Base-by-base conservation (phyloP, 2,113 vertebrate species). In the Salvelinus sp. region DNA sequence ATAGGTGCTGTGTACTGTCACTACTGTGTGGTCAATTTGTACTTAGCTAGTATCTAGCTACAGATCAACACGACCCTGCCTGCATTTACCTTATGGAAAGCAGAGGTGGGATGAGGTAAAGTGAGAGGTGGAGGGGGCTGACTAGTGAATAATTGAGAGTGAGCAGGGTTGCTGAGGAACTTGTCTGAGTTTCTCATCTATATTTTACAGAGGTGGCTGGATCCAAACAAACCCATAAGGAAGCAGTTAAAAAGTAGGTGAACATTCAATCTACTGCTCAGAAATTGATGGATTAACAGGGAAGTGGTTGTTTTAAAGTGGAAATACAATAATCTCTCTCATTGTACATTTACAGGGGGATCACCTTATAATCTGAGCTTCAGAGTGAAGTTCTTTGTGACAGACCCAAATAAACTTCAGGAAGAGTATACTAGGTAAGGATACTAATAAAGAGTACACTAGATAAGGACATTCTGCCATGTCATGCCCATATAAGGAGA, bases 321-420 rank as follows among this genome's bases (percentile, higher is more conserved):
- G 6, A 22, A 58, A 20, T 50, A 23, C 10, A 68, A 65, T 74
- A 3, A 57, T 66, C 6, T 58, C 3, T 47, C 16, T 28, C 2
- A 13, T 38, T 27, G 57, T 23, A 14, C 76, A 6, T 23, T 10
- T 68, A 2, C 90, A 99, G 97, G 97, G 95, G 96, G 97, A 80
- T 99, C 97, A 72, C 97, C 97, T 79, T 95, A 99, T 87, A 96
- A 89, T 89, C 91, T 99, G 89, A 98, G 95, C 86, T 99, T 99
- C 91, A 95, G 97, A 95, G 98, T 99, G 87, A 99, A 99, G 92
- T 99, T 99, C 92, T 99, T 98, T 93, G 97, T 99, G 87, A 93
- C 94, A 78, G 97, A 99, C 83, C 96, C 96, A 75, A 92, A 91
- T 88, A 99, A 99, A 89, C 96, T 99, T 86, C 98, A 99, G 92